A percentile compares a stretch with the other conserved stretches of the same genome.
Conservation (phyloP, 2,797 vertebrate species). For the Lateolabrax maculatus region DNA sequence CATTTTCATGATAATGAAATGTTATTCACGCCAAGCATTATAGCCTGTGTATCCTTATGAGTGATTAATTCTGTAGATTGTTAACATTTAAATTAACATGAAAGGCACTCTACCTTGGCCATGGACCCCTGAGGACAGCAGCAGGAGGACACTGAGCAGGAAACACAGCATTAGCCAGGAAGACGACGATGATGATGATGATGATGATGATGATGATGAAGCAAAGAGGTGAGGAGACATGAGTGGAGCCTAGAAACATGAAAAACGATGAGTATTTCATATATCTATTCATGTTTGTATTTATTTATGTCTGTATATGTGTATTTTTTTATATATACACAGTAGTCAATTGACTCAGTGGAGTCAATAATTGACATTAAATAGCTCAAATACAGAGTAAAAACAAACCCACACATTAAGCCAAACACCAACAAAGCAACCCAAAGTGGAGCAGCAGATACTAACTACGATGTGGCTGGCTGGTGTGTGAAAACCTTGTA, state of each 20-base stretch:
- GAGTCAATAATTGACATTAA: neutral
- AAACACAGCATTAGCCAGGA: constrained; percentile 62
- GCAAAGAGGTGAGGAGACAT: constrained; percentile 55
- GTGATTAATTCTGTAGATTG: neutral
- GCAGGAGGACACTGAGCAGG: constrained; percentile 70
- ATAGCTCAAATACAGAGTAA: neutral
- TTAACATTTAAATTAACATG: constrained; percentile 1
- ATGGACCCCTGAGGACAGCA: constrained; percentile 76
- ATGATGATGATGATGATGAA: constrained; percentile 36
- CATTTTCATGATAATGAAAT: neutral
- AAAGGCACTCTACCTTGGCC: constrained; percentile 79
- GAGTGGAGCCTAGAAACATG: constrained; percentile 56
- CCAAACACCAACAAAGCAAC: neutral
- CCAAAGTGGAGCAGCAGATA: neutral
- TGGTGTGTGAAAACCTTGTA: neutral
- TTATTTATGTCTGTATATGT: neutral
- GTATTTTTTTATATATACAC: neutral
- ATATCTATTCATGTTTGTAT: neutral
- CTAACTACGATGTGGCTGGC: neutral
- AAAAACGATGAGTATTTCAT: constrained; percentile 10
- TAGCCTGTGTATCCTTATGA: neutral
- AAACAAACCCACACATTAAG: neutral
- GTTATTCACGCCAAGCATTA: neutral
- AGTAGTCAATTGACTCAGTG: neutral
- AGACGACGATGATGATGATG: constrained; percentile 42